These are phyloP conservation scores for Salvelinus alpinus DNA, from an alignment of 2,113 vertebrate genomes.

Conservation along the genomic window DNA sequence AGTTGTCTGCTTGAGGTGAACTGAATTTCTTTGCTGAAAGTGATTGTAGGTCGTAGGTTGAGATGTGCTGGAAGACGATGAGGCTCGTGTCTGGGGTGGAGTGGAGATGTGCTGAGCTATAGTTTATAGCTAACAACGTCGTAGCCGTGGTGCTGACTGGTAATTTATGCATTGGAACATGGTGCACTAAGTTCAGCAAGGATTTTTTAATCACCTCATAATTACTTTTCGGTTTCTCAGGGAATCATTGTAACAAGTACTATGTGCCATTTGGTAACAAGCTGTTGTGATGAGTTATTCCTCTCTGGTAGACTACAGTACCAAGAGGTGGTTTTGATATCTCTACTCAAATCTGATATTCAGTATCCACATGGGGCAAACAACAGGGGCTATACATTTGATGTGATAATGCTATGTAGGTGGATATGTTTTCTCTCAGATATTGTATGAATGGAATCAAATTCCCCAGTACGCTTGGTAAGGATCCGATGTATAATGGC, in stretches of 20 bases:
- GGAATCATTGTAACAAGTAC: background rate
- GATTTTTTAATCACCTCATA: background rate
- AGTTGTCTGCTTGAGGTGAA: slow-evolving; percentile 63
- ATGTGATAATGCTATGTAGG: background rate
- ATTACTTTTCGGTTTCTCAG: background rate
- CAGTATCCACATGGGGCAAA: no score
- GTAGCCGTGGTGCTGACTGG: background rate
- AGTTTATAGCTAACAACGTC: background rate
- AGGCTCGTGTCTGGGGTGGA: background rate
- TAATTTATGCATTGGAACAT: background rate
- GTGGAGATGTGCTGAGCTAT: background rate
- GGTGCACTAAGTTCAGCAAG: background rate
- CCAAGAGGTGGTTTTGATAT: no score
- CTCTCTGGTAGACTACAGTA: background rate
- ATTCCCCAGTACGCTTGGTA: background rate
- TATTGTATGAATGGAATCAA: background rate
- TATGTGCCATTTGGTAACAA: background rate
- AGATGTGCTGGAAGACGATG: background rate
- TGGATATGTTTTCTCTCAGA: background rate
- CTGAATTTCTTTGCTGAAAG: slow-evolving; percentile 47
- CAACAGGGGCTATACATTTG: background rate
- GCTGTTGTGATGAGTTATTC: background rate
- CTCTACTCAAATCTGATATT: no score
- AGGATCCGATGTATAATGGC: slow-evolving; percentile 16
- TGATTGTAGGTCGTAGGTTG: background rate